Evolutionary conservation across 1,140 invertebrate genomes (phyloP), one percentile per base, ranked within the genome.

Genomic region (Drosophila subobscura): DNA sequence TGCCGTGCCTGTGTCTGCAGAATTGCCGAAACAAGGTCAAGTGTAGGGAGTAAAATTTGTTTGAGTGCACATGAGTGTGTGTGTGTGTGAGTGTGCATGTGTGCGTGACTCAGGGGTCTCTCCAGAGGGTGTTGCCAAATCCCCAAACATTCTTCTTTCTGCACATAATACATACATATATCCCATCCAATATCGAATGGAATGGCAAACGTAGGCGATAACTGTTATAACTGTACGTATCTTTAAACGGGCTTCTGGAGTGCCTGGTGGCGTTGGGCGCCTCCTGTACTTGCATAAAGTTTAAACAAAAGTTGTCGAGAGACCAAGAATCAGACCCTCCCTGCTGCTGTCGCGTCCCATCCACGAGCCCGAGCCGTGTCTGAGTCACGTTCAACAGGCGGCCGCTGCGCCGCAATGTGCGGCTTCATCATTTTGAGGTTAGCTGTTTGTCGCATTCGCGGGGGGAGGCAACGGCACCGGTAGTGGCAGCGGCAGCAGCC

Each of bases 21-120:
- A 81, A 85, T 86, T 85, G 81, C 73, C 81, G 86, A 85, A 86
- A 85, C 81, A 85, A 85, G 81, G 81, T 85, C 81, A 85, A 85
- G 81, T 85, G 81, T 85, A 85, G 81, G 81, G 81, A 85, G 81
- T 81, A 85, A 85, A 85, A 83, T 85, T 81, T 85, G 81, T 85
- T 86, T 67, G 68, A 85, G 80, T 77, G 72, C 80, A 73, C 72
- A 67, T 33, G 29, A 33, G 7, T 10, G 3, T 33, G 29, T 33
- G 29, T 33, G 33, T 10, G 8, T 33, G 8, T 33, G 29, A 10
- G 3, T 33, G 29, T 37, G 8, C 10, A 3, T 33, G 33, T 37
- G 33, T 12, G n/a, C n/a, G n/a, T 20, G 16, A 20, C 16, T 20
- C 16, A 20, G 16, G 16, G 3, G 29, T 10, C 29, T 33, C 8